Evolutionary conservation across 2,113 vertebrate species (phyloP), one percentile per base, ranked within the genome.

Genomic region (Atherinomorus stipes): DNA sequence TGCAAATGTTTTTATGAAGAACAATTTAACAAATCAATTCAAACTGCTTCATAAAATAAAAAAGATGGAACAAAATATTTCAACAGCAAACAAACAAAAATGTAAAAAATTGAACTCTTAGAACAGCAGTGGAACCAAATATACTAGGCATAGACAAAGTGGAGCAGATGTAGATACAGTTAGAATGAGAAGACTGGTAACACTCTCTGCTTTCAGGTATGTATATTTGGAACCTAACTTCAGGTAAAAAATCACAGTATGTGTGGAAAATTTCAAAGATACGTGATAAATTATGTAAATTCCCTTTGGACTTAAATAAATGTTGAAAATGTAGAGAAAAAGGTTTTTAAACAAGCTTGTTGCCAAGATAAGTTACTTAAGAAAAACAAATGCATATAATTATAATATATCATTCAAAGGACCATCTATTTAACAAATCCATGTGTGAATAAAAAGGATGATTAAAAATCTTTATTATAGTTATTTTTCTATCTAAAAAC

Each of bases 401-500:
- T 74, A 52, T 52, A 47, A 38, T 65, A 22, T 44, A 44, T 44
- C 16, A 49, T 31, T 68, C 16, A 76, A 59, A 84, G 15, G 53
- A 63, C 16, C 16, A 3, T 81, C 81, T 71, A 87, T 80, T 76
- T 54, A 60, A 80, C 58, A 13, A 57, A 52, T 53, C 54, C 31
- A 34, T 9, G 9, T 34, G 44, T 70, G 11, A 58, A 58, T 65
- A 74, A 21, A 53, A 50, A 68, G 4, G 13, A 58, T 7, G 26
- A 57, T 71, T 76, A 34, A 68, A 68, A 69, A 74, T 44, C 51
- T 79, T 66, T 87, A 79, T 69, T 64, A 76, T 71, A 78, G 18
- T 83, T 90, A 90, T 91, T 91, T 92, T 91, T 91, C 22, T 91
- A 92, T 60, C 2, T 34, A 76, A 71, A 78, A 8, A 22, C 52